phyloP scores from a whole-genome alignment of 2,797 vertebrate genomes.

The Rhadinocentrus ornatus region DNA sequence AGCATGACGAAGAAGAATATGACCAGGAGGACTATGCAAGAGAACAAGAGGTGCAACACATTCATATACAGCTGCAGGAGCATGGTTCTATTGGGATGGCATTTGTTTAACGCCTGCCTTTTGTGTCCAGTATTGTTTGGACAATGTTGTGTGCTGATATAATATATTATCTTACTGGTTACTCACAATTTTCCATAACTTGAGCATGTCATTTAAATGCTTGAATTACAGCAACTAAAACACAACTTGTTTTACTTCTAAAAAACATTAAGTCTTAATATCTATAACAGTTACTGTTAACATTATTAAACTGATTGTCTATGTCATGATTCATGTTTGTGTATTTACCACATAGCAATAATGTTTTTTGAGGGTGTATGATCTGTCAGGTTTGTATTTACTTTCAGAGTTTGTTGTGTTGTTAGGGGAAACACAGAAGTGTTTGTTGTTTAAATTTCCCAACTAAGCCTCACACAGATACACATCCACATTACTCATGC shows the following conservation, averaged over 20 bases:
- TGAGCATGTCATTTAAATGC: no score
- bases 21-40: conserved; percentile 94
- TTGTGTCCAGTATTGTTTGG: no score
- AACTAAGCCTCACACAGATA: conserved; percentile 34
- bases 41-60: conserved; percentile 89
- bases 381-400: neutral
- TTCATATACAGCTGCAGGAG: neutral
- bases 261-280: neutral
- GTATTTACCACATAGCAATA: neutral
- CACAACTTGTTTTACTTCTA: neutral
- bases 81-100: neutral
- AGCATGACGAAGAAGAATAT: conserved; percentile 93
- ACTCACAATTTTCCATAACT: no score
- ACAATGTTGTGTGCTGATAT: no score
- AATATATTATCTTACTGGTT: no score
- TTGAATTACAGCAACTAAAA: no score
- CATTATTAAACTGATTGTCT: neutral
- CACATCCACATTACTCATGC: conserved; percentile 56
- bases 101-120: neutral
- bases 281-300: neutral
- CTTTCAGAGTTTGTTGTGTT: neutral
- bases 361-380: neutral
- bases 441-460: conserved; percentile 52
- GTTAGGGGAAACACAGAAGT: conserved; percentile 9
- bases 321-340: neutral